phyloP scores from a whole-genome alignment of 1,140 invertebrate species.

The Callitettix versicolor region DNA sequence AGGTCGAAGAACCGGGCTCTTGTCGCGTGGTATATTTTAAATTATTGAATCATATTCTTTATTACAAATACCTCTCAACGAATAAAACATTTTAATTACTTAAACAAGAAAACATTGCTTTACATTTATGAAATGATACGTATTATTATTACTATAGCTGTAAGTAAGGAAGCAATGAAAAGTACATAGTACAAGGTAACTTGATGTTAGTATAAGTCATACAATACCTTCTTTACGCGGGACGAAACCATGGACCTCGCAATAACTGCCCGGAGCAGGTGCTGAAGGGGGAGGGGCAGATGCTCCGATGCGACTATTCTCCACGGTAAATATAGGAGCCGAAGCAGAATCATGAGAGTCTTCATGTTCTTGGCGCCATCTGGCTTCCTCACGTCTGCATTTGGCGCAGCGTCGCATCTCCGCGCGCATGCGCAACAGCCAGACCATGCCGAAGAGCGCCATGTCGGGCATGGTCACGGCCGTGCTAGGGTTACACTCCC shows the following conservation, averaged over 20 bases:
- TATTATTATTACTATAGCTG: too few species aligned
- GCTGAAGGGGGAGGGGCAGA: slow-evolving; percentile 28
- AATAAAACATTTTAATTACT: too few species aligned
- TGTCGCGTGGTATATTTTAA: too few species aligned
- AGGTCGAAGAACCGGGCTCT: too few species aligned
- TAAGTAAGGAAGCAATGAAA: too few species aligned
- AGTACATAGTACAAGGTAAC: too few species aligned
- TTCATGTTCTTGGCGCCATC: slow-evolving; percentile 26
- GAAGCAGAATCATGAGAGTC: slow-evolving; percentile 32
- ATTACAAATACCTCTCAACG: too few species aligned
- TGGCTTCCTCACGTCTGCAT: slow-evolving; percentile 38
- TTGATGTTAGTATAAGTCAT: too few species aligned
- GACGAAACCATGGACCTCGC: slow-evolving; percentile 47
- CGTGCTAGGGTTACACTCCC: background rate
- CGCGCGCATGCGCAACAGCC: slow-evolving; percentile 62
- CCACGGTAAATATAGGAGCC: slow-evolving; percentile 18
- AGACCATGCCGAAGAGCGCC: slow-evolving; percentile 77
- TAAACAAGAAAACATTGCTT: too few species aligned
- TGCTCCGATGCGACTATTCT: slow-evolving; percentile 16
- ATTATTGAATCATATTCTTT: too few species aligned
- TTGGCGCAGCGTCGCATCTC: slow-evolving; percentile 60
- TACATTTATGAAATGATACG: too few species aligned
- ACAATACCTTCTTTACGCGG: slow-evolving; percentile 47
- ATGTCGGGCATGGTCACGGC: slow-evolving; percentile 32
- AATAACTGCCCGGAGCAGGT: slow-evolving; percentile 37